Evolutionary conservation across 2,797 vertebrate species (phyloP).

Genomic region (Galaxias olidus): DNA sequence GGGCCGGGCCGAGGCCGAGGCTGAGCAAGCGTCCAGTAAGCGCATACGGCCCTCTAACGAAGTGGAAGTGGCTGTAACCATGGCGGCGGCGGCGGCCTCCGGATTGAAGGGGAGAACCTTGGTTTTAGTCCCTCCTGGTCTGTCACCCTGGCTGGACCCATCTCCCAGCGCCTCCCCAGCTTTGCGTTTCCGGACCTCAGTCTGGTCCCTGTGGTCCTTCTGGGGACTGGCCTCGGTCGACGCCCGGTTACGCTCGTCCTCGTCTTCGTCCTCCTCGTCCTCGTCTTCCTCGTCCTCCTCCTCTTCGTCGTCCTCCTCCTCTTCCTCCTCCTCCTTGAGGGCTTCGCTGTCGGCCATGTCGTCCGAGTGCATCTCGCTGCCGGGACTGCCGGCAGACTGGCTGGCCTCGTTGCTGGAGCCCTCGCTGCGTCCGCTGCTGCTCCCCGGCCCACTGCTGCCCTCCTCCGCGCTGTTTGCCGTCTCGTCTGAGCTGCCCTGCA

Average conservation of each 20-base stretch:
- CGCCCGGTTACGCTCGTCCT: constrained; percentile 52
- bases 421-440: constrained; percentile 94
- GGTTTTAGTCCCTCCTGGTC: constrained; percentile 66
- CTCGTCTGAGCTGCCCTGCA: constrained; percentile 98
- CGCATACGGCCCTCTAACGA: constrained; percentile 84
- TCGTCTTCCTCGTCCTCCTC: constrained; percentile 90
- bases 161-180: constrained; percentile 88
- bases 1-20: constrained; percentile 68
- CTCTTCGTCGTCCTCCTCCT: constrained; percentile 87
- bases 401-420: constrained; percentile 96
- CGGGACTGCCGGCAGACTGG: constrained; percentile 95
- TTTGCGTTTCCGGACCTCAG: constrained; percentile 88
- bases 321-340: constrained; percentile 93
- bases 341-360: constrained; percentile 96
- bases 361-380: constrained; percentile 93
- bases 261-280: constrained; percentile 82
- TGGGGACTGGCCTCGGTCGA: constrained; percentile 75
- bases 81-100: constrained; percentile 71
- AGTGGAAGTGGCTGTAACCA: constrained; percentile 61
- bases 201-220: constrained; percentile 77
- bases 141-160: constrained; percentile 65
- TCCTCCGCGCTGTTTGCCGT: constrained; percentile 98
- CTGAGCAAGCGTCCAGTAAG: constrained; percentile 85
- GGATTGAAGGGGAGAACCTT: constrained; percentile 84
- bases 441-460: constrained; percentile 93